Conservation (phyloP, 2,797 vertebrate species). For the Siniperca scherzeri region DNA sequence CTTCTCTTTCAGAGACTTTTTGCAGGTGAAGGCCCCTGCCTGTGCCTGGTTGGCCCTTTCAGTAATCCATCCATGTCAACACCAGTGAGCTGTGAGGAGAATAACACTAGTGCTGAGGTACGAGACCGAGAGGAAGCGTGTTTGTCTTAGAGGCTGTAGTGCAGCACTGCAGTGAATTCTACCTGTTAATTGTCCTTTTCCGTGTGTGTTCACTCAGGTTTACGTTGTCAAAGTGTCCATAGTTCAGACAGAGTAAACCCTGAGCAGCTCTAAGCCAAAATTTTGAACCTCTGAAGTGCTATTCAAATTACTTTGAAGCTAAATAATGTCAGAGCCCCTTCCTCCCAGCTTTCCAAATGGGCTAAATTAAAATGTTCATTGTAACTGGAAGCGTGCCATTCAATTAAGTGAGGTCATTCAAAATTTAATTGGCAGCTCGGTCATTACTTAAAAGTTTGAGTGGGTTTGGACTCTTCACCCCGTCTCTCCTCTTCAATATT, state of each 20-base stretch:
- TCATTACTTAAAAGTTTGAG: constrained; percentile 56
- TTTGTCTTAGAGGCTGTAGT: too few species aligned
- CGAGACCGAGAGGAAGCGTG: not conserved
- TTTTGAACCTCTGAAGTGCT: not conserved
- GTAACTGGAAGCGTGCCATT: constrained; percentile 46
- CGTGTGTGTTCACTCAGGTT: not conserved
- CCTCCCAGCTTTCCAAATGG: constrained; percentile 20
- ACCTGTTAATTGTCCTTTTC: not conserved
- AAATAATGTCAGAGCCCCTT: constrained; percentile 20
- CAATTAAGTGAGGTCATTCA: constrained; percentile 54
- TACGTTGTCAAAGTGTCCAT: not conserved
- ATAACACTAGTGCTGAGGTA: not conserved
- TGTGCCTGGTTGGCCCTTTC: not conserved
- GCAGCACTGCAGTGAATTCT: not conserved
- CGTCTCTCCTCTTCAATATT: not conserved
- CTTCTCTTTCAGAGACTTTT: not conserved
- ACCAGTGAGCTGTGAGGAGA: not conserved
- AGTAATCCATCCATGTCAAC: not conserved
- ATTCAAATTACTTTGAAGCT: not conserved
- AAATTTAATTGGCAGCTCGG: constrained; percentile 44
- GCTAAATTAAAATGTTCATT: constrained; percentile 51
- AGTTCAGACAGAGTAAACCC: not conserved
- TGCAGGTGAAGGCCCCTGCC: not conserved
- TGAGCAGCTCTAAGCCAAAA: not conserved
- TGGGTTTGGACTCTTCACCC: constrained; percentile 10